Evolutionary conservation across 2,113 vertebrate genomes (phyloP).

Genomic region (Calyptommatus sinebrachiatus): DNA sequence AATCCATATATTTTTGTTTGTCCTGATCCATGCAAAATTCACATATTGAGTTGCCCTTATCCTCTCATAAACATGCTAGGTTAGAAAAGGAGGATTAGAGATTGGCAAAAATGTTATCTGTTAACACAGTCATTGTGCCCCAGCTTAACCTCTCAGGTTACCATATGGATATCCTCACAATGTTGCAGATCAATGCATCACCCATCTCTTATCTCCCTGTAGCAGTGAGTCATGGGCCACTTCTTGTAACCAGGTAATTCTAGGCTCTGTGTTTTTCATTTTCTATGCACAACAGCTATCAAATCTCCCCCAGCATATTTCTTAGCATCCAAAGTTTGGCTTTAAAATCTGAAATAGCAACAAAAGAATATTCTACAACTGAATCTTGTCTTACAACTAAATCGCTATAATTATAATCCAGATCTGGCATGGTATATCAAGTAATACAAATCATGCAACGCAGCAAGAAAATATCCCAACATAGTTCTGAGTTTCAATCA

Average conservation of each 20-base stretch:
- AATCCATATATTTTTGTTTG: no score
- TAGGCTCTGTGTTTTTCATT: not conserved
- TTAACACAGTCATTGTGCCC: no score
- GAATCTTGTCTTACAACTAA: not conserved
- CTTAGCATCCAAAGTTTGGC: not conserved
- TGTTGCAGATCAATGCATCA: no score
- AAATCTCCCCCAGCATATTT: not conserved
- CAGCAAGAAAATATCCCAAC: not conserved
- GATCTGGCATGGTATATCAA: not conserved
- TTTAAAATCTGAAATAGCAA: not conserved
- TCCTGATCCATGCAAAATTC: no score
- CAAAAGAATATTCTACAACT: not conserved
- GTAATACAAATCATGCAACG: not conserved
- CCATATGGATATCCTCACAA: no score
- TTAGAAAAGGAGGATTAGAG: no score
- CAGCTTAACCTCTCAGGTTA: no score
- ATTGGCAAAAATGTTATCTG: no score
- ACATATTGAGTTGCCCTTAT: no score
- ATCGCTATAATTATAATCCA: not conserved
- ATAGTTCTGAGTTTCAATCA: not conserved
- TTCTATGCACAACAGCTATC: not conserved
- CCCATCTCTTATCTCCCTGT: no score
- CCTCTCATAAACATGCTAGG: no score
- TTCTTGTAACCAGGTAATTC: not conserved
- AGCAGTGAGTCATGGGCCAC: no score